These are phyloP conservation scores for Balanococcus diminutus DNA, from an alignment of 2,888 invertebrate species.

Conservation along the genomic window DNA sequence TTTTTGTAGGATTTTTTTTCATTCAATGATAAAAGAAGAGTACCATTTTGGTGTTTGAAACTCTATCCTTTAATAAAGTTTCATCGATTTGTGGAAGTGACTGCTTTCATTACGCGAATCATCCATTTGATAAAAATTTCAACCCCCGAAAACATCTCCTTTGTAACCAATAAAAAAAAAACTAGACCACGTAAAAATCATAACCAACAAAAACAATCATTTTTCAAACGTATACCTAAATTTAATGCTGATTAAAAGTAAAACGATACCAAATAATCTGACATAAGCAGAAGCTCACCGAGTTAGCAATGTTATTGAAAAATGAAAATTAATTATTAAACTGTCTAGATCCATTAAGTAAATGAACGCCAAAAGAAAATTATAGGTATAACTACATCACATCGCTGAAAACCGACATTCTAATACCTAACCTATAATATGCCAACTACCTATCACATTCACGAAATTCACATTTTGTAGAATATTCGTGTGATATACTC, in stretches of 20 bases:
- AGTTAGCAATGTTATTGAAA: neutral
- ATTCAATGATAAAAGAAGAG: too few species aligned
- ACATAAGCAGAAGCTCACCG: neutral
- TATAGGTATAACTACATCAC: neutral
- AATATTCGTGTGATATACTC: neutral
- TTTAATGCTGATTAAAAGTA: neutral
- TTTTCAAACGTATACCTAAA: slow-evolving; percentile 10
- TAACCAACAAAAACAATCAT: neutral
- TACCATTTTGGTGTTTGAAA: too few species aligned
- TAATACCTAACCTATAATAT: neutral
- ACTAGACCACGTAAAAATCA: neutral
- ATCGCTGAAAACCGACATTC: neutral
- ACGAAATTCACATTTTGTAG: neutral
- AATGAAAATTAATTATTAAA: slow-evolving; percentile 17
- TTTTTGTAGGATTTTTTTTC: too few species aligned
- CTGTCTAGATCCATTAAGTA: slow-evolving; percentile 13
- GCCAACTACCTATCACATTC: neutral
- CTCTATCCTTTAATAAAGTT: neutral
- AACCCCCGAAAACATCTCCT: neutral
- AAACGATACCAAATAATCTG: neutral
- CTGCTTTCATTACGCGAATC: neutral
- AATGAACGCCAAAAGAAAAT: slow-evolving; percentile 1
- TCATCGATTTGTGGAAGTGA: neutral
- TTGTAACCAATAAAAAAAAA: neutral
- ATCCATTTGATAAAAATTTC: neutral